phyloP scores from a whole-genome alignment of 1,140 invertebrate genomes.

The Cotesia glomerata region DNA sequence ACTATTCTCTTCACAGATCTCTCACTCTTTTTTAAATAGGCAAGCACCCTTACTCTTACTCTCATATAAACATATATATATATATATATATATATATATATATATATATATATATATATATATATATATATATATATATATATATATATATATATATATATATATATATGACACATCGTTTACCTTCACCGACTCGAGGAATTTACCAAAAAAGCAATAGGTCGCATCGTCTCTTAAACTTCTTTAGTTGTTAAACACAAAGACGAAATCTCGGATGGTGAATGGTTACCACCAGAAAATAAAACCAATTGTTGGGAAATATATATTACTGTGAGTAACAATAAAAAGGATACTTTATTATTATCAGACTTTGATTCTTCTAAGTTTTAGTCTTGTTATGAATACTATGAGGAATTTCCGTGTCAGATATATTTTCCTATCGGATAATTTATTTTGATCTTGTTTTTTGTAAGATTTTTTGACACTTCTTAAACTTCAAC shows the following conservation, averaged over 20 bases:
- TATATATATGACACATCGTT: too few relatives aligned
- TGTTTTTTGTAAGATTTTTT: too few relatives aligned
- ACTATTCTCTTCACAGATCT: background rate
- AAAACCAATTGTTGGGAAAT: conserved; percentile 18
- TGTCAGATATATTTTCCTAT: too few relatives aligned
- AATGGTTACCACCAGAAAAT: conserved; percentile 4
- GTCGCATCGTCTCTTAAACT: background rate
- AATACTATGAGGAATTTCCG: too few relatives aligned
- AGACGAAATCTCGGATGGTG: conserved; percentile 3
- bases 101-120: too few relatives aligned
- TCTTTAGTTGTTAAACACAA: too few relatives aligned
- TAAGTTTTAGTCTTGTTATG: too few relatives aligned
- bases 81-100: too few relatives aligned
- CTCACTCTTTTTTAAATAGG: background rate
- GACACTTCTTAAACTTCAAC: too few relatives aligned
- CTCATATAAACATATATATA: background rate
- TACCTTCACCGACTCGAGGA: conserved; percentile 1
- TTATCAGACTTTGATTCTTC: too few relatives aligned
- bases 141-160: background rate
- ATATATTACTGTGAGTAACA: conserved; percentile 12
- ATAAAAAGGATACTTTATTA: too few relatives aligned
- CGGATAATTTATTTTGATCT: too few relatives aligned
- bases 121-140: background rate
- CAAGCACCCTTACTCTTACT: background rate
- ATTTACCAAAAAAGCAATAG: conserved; percentile 22